Evolutionary conservation across 2,113 vertebrate genomes (phyloP).

Genomic region (Sceloporus tristichus): DNA sequence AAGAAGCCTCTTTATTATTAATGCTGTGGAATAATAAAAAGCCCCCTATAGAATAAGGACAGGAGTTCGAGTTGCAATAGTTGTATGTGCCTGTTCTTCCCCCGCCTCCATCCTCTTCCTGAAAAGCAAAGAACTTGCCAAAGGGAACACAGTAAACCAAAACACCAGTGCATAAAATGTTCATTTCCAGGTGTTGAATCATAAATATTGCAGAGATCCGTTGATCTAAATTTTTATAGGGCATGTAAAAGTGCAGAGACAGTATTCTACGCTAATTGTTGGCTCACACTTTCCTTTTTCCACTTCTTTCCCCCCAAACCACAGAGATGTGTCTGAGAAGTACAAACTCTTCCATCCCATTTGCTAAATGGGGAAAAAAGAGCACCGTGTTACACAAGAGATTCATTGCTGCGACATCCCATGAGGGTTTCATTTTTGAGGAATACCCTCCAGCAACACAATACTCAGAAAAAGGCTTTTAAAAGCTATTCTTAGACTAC

Average conservation of each 20-base stretch:
- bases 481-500: too few species aligned
- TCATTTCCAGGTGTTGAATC: conserved; percentile 53
- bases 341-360: neutral
- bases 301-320: neutral
- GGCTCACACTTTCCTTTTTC: conserved; percentile 12
- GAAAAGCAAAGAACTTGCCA: conserved; percentile 47
- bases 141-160: conserved; percentile 61
- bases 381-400: neutral
- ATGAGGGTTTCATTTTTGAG: neutral
- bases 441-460: too few species aligned
- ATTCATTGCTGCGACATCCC: neutral
- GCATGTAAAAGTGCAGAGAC: conserved; percentile 51
- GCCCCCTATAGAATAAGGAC: conserved; percentile 18
- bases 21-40: conserved; percentile 46
- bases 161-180: conserved; percentile 55
- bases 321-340: neutral
- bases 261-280: conserved; percentile 27
- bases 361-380: too few species aligned
- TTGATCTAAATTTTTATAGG: conserved; percentile 38
- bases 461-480: neutral
- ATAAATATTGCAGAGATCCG: conserved; percentile 49
- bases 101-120: neutral
- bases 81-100: neutral
- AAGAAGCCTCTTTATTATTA: conserved; percentile 61
- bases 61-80: conserved; percentile 46